Evolutionary conservation across 2,113 vertebrate species (phyloP).

Genomic region (Antechinus flavipes): DNA sequence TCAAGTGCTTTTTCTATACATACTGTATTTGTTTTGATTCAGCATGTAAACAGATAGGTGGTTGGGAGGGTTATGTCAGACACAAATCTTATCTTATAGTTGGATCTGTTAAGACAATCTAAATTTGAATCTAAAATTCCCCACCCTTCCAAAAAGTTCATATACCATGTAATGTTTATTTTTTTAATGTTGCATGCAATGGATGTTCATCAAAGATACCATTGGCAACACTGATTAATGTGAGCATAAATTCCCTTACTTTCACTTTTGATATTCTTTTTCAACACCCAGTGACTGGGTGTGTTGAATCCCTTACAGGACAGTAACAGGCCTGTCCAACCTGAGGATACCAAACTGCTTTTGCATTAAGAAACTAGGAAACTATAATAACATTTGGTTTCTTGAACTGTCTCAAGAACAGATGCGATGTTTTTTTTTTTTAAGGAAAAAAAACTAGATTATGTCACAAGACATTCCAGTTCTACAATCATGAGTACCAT

Average conservation of each 20-base stretch:
- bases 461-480: background rate
- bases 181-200: background rate
- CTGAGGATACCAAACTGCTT: background rate
- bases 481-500: background rate
- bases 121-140: too few relatives aligned
- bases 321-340: background rate
- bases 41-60: background rate
- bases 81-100: too few relatives aligned
- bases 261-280: too few relatives aligned
- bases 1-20: constrained; percentile 55
- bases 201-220: background rate
- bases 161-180: too few relatives aligned
- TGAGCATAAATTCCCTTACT: too few relatives aligned
- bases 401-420: background rate
- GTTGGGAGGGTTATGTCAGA: too few relatives aligned
- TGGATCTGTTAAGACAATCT: too few relatives aligned
- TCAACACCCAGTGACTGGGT: too few relatives aligned
- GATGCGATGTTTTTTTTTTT: background rate
- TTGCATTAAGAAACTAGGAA: background rate
- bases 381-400: background rate
- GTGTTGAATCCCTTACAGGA: too few relatives aligned
- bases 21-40: constrained; percentile 37
- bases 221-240: too few relatives aligned
- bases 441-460: background rate
- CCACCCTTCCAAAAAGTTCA: too few relatives aligned